Conservation (phyloP, 2,113 vertebrate species). For the Pomatostomus ruficeps region DNA sequence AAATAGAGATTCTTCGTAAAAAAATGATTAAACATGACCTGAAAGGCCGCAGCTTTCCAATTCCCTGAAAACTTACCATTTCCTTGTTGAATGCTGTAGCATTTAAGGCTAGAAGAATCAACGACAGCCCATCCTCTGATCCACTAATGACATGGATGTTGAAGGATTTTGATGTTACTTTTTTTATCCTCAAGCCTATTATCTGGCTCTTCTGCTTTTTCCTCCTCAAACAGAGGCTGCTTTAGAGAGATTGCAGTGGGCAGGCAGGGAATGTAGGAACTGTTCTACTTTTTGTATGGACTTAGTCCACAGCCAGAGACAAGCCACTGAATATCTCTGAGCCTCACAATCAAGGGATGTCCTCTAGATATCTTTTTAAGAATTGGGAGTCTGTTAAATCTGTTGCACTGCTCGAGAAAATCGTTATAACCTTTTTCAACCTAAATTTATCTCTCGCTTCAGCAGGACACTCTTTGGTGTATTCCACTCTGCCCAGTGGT, state of each 20-base stretch:
- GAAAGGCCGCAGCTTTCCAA: not conserved
- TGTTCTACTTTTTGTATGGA: not conserved
- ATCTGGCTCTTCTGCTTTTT: not conserved
- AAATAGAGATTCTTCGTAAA: not conserved
- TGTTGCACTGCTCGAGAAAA: not conserved
- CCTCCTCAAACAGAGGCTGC: not conserved
- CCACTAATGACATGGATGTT: constrained; percentile 23
- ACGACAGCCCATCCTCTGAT: not conserved
- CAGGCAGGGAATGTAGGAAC: not conserved
- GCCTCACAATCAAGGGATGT: not conserved
- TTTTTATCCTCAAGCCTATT: constrained; percentile 45
- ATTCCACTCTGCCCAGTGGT: not conserved
- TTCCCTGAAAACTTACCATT: constrained; percentile 1
- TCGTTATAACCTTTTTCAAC: not conserved
- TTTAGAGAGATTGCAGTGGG: not conserved
- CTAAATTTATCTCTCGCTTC: not conserved
- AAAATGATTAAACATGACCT: constrained; percentile 32
- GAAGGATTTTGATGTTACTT: constrained; percentile 48
- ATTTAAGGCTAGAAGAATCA: not conserved
- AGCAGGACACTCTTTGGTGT: not conserved
- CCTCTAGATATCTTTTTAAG: not conserved
- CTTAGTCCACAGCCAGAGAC: not conserved
- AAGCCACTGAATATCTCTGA: not conserved
- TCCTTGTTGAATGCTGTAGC: not conserved
- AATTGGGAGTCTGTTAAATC: not conserved